phyloP scores from a whole-genome alignment of 2,797 vertebrate genomes.

The Trematocara caparti region DNA sequence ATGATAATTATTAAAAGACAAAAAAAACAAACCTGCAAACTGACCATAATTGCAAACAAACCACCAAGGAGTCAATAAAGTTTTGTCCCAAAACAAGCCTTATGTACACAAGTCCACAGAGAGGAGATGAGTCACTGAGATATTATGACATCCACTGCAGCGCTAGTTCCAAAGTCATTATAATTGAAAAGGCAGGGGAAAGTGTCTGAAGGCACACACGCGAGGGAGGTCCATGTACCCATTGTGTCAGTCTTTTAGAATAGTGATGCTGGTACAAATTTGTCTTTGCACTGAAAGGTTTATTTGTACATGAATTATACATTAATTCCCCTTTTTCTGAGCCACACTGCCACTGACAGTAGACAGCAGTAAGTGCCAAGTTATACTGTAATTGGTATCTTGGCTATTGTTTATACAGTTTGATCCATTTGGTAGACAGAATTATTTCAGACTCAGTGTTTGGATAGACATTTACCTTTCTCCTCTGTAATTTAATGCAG shows the following conservation, averaged over 20 bases:
- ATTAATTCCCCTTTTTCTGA: conserved; percentile 30
- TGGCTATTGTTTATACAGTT: conserved; percentile 16
- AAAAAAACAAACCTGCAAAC: neutral
- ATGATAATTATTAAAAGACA: neutral
- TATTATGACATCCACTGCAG: conserved; percentile 58
- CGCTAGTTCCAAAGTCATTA: conserved; percentile 67
- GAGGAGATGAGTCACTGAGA: conserved; percentile 42
- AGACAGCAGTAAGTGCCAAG: conserved; percentile 21
- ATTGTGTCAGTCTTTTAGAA: conserved; percentile 67
- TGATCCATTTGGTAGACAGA: conserved; percentile 6
- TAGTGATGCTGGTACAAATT: conserved; percentile 31
- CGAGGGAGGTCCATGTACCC: conserved; percentile 46
- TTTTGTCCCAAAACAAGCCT: conserved; percentile 36
- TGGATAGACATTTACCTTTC: neutral
- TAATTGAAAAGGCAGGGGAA: conserved; percentile 60
- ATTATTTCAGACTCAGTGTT: conserved; percentile 1
- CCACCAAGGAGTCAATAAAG: conserved; percentile 9
- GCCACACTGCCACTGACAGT: conserved; percentile 7
- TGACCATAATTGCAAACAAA: conserved; percentile 19
- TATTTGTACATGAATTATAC: conserved; percentile 63
- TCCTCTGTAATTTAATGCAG: neutral
- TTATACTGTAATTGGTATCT: conserved; percentile 26
- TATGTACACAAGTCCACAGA: conserved; percentile 54
- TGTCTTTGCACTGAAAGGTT: conserved; percentile 49
- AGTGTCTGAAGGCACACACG: conserved; percentile 53